phyloP scores from a whole-genome alignment of 2,888 invertebrate genomes.

The Melieria picta region DNA sequence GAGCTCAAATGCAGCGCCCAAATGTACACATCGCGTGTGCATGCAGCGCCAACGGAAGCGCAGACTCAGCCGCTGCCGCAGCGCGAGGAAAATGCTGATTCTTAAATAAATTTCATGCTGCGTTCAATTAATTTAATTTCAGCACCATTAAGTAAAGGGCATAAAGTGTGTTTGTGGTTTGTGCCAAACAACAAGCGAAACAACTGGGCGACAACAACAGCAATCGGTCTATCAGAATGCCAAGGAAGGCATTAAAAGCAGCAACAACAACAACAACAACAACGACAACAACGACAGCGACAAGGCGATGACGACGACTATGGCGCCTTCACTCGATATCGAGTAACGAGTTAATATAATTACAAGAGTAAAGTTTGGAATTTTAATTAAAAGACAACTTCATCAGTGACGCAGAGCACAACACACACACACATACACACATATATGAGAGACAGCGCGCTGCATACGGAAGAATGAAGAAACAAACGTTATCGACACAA shows the following conservation, averaged over 20 bases:
- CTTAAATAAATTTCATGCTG: conserved; percentile 57
- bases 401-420: conserved; percentile 44
- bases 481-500: not conserved
- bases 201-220: too few relatives aligned
- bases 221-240: not conserved
- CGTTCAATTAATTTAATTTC: conserved; percentile 61
- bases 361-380: conserved; percentile 61
- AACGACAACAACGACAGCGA: conserved; percentile 19
- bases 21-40: not conserved
- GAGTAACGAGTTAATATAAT: conserved; percentile 59
- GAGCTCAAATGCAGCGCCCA: not conserved
- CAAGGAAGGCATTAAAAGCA: not conserved
- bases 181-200: not conserved
- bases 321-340: conserved; percentile 3
- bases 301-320: not conserved
- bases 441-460: not conserved
- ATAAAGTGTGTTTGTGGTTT: not conserved
- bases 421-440: not conserved
- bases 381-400: conserved; percentile 61
- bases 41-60: not conserved
- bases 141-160: conserved; percentile 54
- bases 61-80: not conserved
- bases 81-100: not conserved
- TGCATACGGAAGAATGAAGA: not conserved
- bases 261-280: conserved; percentile 21